Evolutionary conservation across 2,888 invertebrate genomes (phyloP), one percentile per base, ranked within the genome.

Genomic region (Volucella zonaria): DNA sequence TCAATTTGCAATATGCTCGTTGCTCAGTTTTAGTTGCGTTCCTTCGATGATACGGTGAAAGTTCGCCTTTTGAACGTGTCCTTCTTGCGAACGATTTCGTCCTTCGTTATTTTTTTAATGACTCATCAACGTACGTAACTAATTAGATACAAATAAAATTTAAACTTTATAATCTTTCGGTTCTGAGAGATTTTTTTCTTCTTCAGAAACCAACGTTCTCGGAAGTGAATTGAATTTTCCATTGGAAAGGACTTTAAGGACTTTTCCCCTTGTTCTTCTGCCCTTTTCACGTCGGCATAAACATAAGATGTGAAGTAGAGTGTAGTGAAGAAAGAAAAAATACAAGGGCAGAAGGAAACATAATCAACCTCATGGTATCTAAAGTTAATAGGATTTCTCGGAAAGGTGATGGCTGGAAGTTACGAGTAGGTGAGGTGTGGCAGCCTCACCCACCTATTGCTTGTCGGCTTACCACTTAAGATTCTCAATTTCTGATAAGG

Each of bases 401-500:
- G 15, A 18, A 51, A 52, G 47, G 14, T 49, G 49, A 18, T 31
- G 47, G 58, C 45, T n/a, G 15, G 12, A 14, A 38, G 52, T 43
- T 31, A 40, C 40, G 62, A 31, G 59, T 2, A n/a, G 38, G 49
- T 9, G 14, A 42, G 23, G 23, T 31, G 67, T 12, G 12, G 23
- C 45, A 38, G 31, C 40, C 11, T n/a, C 42, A 56, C 18, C 64
- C 56, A 10, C 18, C 18, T 15, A 40, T 66, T 59, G 38, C 71
- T 59, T 71, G 58, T 45, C 58, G 78, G 64, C 78, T 78, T 66
- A 78, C 78, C 71, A 78, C 78, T 73, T 78, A 71, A 78, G 78
- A 78, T 78, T 71, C 78, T 78, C 78, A 78, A 78, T 78, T 78
- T 78, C 71, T 78, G 78, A 78, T 78, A 78, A 73, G 78, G 64